Base-by-base conservation (phyloP, 2,888 invertebrate genomes). In the Neocrepidodera transversa region DNA sequence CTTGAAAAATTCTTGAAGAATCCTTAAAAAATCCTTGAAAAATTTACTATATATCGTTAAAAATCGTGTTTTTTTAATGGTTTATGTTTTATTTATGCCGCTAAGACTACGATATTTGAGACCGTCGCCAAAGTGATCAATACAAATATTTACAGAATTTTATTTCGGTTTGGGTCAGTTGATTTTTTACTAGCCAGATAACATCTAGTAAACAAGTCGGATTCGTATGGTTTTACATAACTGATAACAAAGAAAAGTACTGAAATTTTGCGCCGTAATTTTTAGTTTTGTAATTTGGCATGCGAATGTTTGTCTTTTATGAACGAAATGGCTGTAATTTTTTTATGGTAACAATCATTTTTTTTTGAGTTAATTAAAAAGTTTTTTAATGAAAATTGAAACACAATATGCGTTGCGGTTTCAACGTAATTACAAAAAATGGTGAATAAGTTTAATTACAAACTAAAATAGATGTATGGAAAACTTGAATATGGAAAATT, bases 121-220 rank as follows among this genome's bases (percentile, higher is more conserved):
- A 43, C 49, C 58, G 35, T 58, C 40, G 48, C 7, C 30, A 51
- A 58, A 59, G 53, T 59, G 59, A 59, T 59, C 59, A 59, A 59
- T 59, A 59, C 49, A 54, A 54, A 59, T 59, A 49, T 59, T 59
- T 59, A 54, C 54, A 54, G 49, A 54, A 36, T 49, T 54, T 50
- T 54, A 45, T 60, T 60, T 55, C 55, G 45, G 59, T 45, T 49
- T 36, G 40, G 20, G 17, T 45, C 59, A 55, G 53, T 36, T 49
- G 50, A 50, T 60, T 58, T 45, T 23, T n/a, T 43, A 11, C 3
- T 20, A 20, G 43, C 7, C 42, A 55, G 60, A 60, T 55, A 60
- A 54, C 50, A 60, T 60, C 60, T 17, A 23, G 50, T 50, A 60
- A 60, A 60, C 59, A 59, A 47, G 36, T 23, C 45, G 18, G 36